Percentiles rank a stretch among this genome's conserved stretches.
These are phyloP conservation scores for Diaprepes abbreviatus DNA, from an alignment of 2,888 invertebrate genomes.

Conservation along the genomic window DNA sequence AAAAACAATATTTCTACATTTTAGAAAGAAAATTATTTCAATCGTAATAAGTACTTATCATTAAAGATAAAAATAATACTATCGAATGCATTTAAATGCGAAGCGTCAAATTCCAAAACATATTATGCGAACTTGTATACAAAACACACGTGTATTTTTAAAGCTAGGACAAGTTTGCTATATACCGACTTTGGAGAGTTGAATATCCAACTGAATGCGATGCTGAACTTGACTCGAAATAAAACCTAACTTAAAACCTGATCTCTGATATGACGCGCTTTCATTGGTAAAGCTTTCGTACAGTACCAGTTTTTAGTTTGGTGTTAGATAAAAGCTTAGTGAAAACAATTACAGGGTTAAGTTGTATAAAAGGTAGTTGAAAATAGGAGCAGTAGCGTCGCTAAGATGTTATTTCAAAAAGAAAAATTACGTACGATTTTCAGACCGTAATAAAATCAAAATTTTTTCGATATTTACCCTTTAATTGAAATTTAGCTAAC, in stretches of 20 bases:
- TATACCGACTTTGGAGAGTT: slow-evolving; percentile 39
- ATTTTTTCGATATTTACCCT: too few species aligned
- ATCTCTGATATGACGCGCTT: slow-evolving; percentile 41
- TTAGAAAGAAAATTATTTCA: slow-evolving; percentile 6
- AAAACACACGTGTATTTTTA: slow-evolving; percentile 36
- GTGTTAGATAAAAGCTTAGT: background rate
- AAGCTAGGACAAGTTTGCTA: slow-evolving; percentile 22
- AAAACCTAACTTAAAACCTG: slow-evolving; percentile 43
- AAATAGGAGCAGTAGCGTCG: too few species aligned
- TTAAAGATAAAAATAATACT: slow-evolving; percentile 7
- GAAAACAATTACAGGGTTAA: background rate
- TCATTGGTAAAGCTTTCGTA: slow-evolving; percentile 38
- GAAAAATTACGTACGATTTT: too few species aligned
- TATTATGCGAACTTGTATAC: slow-evolving; percentile 24
- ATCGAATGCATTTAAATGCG: slow-evolving; percentile 33
- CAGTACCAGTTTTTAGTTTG: slow-evolving; percentile 25
- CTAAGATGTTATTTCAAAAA: too few species aligned
- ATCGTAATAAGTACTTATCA: slow-evolving; percentile 13
- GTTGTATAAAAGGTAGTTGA: too few species aligned
- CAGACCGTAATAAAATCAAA: too few species aligned
- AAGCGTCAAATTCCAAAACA: slow-evolving; percentile 5
- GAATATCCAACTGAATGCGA: slow-evolving; percentile 32
- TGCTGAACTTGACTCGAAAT: slow-evolving; percentile 44
- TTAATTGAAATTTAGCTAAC: too few species aligned
- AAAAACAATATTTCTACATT: slow-evolving; percentile 10